These are phyloP conservation scores for Sinelater perroti DNA, from an alignment of 2,888 invertebrate genomes.

Conservation along the genomic window DNA sequence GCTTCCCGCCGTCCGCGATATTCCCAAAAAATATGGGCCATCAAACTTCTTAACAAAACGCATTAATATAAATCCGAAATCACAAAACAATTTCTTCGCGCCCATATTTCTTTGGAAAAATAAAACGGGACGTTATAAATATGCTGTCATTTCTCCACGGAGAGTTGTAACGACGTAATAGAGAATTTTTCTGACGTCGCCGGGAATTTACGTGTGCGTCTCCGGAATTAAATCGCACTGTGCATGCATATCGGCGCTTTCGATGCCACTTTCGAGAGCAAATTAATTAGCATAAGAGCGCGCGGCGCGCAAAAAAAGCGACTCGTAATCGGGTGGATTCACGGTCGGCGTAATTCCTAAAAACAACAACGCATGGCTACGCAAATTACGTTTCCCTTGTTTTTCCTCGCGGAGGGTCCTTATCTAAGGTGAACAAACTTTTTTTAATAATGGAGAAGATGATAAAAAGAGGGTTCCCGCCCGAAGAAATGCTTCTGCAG, in stretches of 20 bases:
- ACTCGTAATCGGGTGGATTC: conserved; percentile 7
- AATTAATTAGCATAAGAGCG: too few relatives aligned
- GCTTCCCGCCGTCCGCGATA: conserved; percentile 4
- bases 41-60: conserved; percentile 35
- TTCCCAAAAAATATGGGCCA: conserved; percentile 30
- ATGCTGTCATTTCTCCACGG: conserved; percentile 45
- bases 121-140: conserved; percentile 45
- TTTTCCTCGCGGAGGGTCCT: conserved; percentile 45
- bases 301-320: too few relatives aligned
- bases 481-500: conserved; percentile 55
- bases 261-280: too few relatives aligned
- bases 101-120: conserved; percentile 42
- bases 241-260: conserved; percentile 26
- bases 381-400: conserved; percentile 49
- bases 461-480: conserved; percentile 56
- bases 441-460: conserved; percentile 56
- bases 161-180: conserved; percentile 46
- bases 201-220: conserved; percentile 43
- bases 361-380: conserved; percentile 32
- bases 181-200: conserved; percentile 46
- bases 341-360: conserved; percentile 30
- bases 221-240: conserved; percentile 32
- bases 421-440: conserved; percentile 53
- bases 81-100: conserved; percentile 39
- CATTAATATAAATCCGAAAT: conserved; percentile 39